Base-by-base conservation (phyloP, 2,888 invertebrate genomes). In the Pseudoips prasinana region DNA sequence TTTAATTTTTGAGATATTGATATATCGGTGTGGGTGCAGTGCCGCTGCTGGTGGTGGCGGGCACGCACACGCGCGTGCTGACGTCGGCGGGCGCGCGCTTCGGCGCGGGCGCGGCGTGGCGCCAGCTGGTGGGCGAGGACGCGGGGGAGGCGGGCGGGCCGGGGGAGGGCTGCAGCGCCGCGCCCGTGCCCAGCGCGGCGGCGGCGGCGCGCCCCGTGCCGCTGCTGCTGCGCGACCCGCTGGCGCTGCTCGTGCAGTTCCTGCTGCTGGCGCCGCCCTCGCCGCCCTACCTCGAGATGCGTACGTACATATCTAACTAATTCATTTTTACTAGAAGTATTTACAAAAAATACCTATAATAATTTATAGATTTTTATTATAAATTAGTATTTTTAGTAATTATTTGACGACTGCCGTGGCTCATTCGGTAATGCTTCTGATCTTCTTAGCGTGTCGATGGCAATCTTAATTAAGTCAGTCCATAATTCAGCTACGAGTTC, bases 11-110 rank as follows among this genome's bases (percentile, higher is more conserved):
- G n/a, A n/a, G n/a, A n/a, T n/a, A n/a, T n/a, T n/a, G n/a, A n/a
- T n/a, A n/a, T n/a, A n/a, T 20, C 20, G 8, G 6, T 8, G 6
- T 7, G n/a, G 10, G 6, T 5, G 1, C 88, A 95, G 97, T 96
- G 56, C 97, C 97, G 7, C 89, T 98, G 45, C 86, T 98, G 44
- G 96, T 96, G 64, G 96, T 98, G 10, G 88, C 97, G 53, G 95
- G 96, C 25, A 93, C 95, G 52, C 96, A 97, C 82, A 94, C 95
- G 18, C 92, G 95, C 42, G 92, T 95, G 28, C 88, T 96, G 36
- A 46, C 74, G 60, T 61, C 64, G 39, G 76, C 76, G 26, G 72
- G 77, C 39, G 68, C 66, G 9, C 56, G 64, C 19, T 64, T 75
- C 46, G 66, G 73, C 50, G 68, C 63, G 11, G 59, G 49, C 4